These are phyloP conservation scores for Sebastes umbrosus DNA, from an alignment of 2,797 vertebrate genomes.

Conservation along the genomic window DNA sequence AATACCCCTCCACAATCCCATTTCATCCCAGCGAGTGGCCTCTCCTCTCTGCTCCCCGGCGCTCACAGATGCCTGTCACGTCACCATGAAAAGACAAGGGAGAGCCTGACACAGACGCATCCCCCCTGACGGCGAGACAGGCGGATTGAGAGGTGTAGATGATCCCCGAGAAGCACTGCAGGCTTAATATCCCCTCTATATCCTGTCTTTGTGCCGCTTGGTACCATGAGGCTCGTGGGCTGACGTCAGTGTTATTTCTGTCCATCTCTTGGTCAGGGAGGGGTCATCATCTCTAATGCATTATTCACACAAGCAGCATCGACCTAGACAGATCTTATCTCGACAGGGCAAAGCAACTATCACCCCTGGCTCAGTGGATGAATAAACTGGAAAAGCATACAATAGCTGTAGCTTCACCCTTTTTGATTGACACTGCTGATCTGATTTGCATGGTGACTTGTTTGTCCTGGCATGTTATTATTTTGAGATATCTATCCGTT, in stretches of 20 bases:
- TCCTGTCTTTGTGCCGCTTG: conserved; percentile 49
- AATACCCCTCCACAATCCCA: conserved; percentile 7
- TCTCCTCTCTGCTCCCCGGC: conserved; percentile 46
- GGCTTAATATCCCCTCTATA: conserved; percentile 61
- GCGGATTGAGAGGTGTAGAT: conserved; percentile 66
- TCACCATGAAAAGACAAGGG: conserved; percentile 63
- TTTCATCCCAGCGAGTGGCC: conserved; percentile 41
- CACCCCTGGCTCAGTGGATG: conserved; percentile 43
- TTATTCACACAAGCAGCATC: conserved; percentile 71
- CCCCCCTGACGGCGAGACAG: conserved; percentile 43
- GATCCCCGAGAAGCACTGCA: conserved; percentile 67
- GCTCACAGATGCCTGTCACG: conserved; percentile 69
- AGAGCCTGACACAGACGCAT: conserved; percentile 57
- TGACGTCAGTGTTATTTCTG: conserved; percentile 78
- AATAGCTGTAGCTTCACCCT: conserved; percentile 24
- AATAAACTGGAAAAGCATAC: conserved; percentile 39
- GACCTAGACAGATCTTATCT: conserved; percentile 66
- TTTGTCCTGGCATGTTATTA: neutral
- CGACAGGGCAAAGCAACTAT: conserved; percentile 48
- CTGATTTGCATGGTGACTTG: neutral
- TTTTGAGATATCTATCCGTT: neutral
- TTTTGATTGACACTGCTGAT: conserved; percentile 38
- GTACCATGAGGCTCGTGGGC: conserved; percentile 29
- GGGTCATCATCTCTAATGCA: conserved; percentile 74
- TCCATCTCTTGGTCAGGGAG: conserved; percentile 70